A percentile compares a stretch with the other conserved stretches of the same genome.
Evolutionary conservation across 1,140 invertebrate genomes (phyloP).

Genomic region (Drosophila baimaii): DNA sequence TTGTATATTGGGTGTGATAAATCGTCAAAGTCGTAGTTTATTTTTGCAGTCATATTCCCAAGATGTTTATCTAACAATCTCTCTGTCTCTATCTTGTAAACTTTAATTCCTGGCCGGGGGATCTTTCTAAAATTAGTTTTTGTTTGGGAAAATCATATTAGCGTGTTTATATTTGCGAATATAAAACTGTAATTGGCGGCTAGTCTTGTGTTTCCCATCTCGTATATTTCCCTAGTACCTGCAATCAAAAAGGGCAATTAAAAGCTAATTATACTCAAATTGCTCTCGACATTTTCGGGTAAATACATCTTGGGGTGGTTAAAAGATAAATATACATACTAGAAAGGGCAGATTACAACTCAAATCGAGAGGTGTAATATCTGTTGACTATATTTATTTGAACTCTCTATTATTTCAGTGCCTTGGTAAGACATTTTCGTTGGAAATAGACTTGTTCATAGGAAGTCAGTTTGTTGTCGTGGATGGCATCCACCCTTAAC

Average conservation of each 20-base stretch:
- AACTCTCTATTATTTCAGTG: neutral
- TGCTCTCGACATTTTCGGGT: constrained; percentile 13
- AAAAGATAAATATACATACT: neutral
- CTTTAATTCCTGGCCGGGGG: constrained; percentile 1
- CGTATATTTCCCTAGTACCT: constrained; percentile 16
- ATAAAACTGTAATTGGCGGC: constrained; percentile 56
- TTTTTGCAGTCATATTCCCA: constrained; percentile 47
- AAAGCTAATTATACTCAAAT: constrained; percentile 3
- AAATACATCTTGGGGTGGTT: neutral
- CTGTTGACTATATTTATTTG: constrained; percentile 12
- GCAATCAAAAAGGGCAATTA: constrained; percentile 26
- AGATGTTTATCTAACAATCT: constrained; percentile 32
- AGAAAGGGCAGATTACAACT: neutral
- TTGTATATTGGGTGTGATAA: neutral
- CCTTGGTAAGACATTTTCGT: neutral
- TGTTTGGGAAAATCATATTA: constrained; percentile 34
- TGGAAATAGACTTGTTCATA: constrained; percentile 11
- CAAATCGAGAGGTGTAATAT: neutral
- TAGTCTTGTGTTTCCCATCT: constrained; percentile 19
- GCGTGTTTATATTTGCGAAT: constrained; percentile 47
- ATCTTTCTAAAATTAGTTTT: constrained; percentile 38
- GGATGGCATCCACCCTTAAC: constrained; percentile 35
- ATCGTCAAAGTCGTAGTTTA: constrained; percentile 39
- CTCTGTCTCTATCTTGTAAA: constrained; percentile 8
- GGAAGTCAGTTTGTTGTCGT: constrained; percentile 5